Percentiles rank a stretch among this genome's conserved stretches.
Conservation (phyloP, 2,113 vertebrate species). For the Salvelinus alpinus region DNA sequence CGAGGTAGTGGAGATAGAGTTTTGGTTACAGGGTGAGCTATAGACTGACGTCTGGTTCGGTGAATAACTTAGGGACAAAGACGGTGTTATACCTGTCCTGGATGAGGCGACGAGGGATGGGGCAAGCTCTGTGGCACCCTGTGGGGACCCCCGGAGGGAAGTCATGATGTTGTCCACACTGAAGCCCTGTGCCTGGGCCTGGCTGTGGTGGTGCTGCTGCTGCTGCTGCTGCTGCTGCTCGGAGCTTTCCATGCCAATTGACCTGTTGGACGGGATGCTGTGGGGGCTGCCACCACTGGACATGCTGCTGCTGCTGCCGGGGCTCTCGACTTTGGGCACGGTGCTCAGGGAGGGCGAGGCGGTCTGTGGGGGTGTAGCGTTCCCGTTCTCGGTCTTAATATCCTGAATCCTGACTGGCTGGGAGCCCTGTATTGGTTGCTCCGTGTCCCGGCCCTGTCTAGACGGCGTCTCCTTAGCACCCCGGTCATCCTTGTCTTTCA, state of each 20-base stretch:
- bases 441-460: conserved; percentile 71
- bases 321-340: conserved; percentile 91
- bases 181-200: conserved; percentile 82
- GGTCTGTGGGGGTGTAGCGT: conserved; percentile 85
- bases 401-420: conserved; percentile 89
- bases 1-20: conserved; percentile 78
- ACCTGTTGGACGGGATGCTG: conserved; percentile 80
- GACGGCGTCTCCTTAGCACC: conserved; percentile 80
- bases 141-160: conserved; percentile 88
- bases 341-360: conserved; percentile 82
- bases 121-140: conserved; percentile 77
- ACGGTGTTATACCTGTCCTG: conserved; percentile 83
- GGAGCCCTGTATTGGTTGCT: conserved; percentile 72
- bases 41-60: conserved; percentile 86
- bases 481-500: conserved; percentile 90
- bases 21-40: conserved; percentile 84
- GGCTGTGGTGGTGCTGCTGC: conserved; percentile 66
- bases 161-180: conserved; percentile 98
- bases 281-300: conserved; percentile 86
- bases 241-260: conserved; percentile 82
- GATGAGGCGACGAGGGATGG: conserved; percentile 74
- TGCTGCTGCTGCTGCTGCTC: conserved; percentile 70
- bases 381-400: conserved; percentile 94
- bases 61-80: conserved; percentile 86
- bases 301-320: conserved; percentile 87